Evolutionary conservation across 2,797 vertebrate genomes (phyloP), one percentile per base, ranked within the genome.

Genomic region (Sebastes baramenuke): DNA sequence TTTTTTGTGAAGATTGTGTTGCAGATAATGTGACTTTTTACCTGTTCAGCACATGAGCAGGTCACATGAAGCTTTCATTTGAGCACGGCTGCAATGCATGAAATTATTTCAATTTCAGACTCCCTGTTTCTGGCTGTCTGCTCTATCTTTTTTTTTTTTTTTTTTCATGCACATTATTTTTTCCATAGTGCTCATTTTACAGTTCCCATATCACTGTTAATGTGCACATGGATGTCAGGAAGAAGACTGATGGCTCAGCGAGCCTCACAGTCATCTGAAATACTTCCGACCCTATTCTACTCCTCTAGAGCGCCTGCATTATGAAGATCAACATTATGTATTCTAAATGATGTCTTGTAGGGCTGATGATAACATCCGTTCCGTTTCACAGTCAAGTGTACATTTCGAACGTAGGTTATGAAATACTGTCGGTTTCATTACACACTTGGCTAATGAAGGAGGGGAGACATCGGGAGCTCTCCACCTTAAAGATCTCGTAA

Each of bases 401-500:
- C 49, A 56, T 52, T 18, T 49, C 0, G 4, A 18, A n/a, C 36
- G 18, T n/a, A 25, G 32, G 10, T 61, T 66, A 24, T 79, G 54
- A 85, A 77, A 80, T 49, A 59, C 72, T 18, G 29, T 46, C 59
- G 46, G 46, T 85, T 80, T 89, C 75, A 85, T 88, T 86, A 82
- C 59, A 77, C 62, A 70, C 66, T 75, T 29, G 34, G 76, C 55
- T 89, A 82, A 90, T 88, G 84, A 81, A 72, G 87, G 72, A 75
- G 73, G 27, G 11, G 10, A 30, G 67, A 80, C 74, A 59, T 25
- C 4, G 18, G 52, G 46, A 77, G 73, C 73, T 59, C 80, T 84
- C 79, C 87, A 75, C 86, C 88, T 85, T 85, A 83, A 90, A 89
- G 73, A 88, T 89, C 71, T 80, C 60, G 73, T 89, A 89, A 89